Percentiles rank a stretch among this genome's conserved stretches.
These are phyloP conservation scores for Eupithecia inturbata DNA, from an alignment of 2,888 invertebrate genomes.

Conservation along the genomic window DNA sequence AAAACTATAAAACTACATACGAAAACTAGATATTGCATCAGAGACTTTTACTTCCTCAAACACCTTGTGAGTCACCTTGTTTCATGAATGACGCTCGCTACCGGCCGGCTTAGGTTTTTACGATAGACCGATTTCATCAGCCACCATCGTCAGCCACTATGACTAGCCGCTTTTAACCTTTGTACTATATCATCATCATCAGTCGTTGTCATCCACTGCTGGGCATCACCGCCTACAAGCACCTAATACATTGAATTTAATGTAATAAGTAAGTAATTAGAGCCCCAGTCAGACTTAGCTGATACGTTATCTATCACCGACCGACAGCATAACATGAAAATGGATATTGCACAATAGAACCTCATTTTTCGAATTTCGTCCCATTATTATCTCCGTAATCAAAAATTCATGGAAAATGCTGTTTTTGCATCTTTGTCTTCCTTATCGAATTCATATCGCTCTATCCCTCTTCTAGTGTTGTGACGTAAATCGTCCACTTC, in stretches of 20 bases:
- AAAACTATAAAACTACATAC: too few relatives aligned
- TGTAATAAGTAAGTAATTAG: neutral
- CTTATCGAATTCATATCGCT: neutral
- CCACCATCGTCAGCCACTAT: constrained; percentile 1
- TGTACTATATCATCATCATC: neutral
- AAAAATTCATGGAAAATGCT: constrained; percentile 2
- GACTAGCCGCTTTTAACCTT: neutral
- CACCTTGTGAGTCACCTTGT: neutral
- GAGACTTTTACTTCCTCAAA: constrained; percentile 6
- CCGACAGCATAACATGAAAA: neutral
- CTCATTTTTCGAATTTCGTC: neutral
- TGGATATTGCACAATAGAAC: neutral
- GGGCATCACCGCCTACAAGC: neutral
- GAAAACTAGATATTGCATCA: constrained; percentile 4
- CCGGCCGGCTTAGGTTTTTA: neutral
- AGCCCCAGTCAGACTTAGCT: neutral
- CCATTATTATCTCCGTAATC: neutral
- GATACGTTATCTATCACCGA: neutral
- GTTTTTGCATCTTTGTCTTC: neutral
- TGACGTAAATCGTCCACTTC: constrained; percentile 21
- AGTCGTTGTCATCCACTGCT: neutral
- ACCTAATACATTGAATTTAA: neutral
- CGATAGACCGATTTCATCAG: neutral
- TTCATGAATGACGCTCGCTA: neutral
- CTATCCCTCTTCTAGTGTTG: neutral